These are phyloP conservation scores for Lepus townsendii DNA, from an alignment of 2,797 vertebrate species.

Conservation along the genomic window DNA sequence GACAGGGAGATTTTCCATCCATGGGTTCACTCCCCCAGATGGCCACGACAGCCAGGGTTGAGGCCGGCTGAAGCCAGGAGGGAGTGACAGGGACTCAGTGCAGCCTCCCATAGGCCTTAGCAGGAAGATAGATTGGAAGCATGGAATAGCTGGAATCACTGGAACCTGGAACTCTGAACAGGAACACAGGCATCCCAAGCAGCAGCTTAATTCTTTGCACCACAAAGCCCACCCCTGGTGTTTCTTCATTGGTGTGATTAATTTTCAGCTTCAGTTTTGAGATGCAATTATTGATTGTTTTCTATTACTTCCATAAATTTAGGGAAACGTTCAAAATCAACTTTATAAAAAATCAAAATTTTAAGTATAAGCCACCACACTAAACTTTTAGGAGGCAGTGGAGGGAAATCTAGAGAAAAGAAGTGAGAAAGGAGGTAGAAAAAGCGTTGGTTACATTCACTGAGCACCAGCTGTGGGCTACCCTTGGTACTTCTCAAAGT, in stretches of 20 bases:
- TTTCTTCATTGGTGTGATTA: not conserved
- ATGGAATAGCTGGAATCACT: no score
- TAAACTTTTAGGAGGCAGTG: not conserved
- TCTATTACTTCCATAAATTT: conserved; percentile 21
- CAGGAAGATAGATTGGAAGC: no score
- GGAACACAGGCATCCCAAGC: no score
- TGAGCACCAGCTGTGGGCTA: not conserved
- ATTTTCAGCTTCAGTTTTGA: conserved; percentile 30
- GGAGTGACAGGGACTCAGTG: no score
- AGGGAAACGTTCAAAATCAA: conserved; percentile 19
- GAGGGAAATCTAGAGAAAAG: not conserved
- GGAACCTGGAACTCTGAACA: no score
- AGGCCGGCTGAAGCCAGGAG: no score
- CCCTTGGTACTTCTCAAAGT: not conserved
- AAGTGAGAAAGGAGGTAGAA: not conserved
- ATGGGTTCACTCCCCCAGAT: no score
- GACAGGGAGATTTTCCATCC: no score
- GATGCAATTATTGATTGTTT: not conserved
- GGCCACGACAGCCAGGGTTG: no score
- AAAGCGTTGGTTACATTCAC: not conserved
- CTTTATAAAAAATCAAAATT: not conserved
- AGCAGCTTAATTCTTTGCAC: no score
- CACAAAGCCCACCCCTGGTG: no score
- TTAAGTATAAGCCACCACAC: not conserved
- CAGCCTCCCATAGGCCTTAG: no score